Percentiles rank a stretch among this genome's conserved stretches.
Evolutionary conservation across 2,113 vertebrate species (phyloP).

Genomic region (Oxyura jamaicensis): DNA sequence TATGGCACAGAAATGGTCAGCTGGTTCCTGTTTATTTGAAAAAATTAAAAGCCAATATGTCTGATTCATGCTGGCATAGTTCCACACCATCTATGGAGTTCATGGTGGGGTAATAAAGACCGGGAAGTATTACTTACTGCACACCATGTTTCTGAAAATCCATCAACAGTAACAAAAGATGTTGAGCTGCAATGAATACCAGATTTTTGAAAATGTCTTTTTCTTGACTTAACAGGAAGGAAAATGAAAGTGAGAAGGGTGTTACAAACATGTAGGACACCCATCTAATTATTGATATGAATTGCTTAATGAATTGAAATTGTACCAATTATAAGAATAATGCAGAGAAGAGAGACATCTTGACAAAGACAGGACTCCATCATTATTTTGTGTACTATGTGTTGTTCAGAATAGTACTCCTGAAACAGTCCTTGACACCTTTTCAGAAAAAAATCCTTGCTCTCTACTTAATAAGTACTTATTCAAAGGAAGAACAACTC

Average conservation of each 20-base stretch:
- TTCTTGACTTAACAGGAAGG: background rate
- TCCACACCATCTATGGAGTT: background rate
- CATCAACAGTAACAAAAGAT: background rate
- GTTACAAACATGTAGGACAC: background rate
- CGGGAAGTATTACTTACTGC: background rate
- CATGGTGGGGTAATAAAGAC: background rate
- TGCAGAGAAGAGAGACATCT: background rate
- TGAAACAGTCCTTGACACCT: background rate
- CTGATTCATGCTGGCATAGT: background rate
- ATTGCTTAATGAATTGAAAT: background rate
- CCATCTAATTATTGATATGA: background rate
- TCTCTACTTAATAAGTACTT: background rate
- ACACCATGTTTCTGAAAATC: background rate
- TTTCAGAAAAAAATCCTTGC: background rate
- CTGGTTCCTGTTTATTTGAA: background rate
- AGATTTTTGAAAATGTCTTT: background rate
- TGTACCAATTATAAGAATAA: background rate
- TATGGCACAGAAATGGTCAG: slow-evolving; percentile 3
- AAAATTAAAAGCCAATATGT: slow-evolving; percentile 9
- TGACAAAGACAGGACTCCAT: background rate
- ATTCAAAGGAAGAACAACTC: slow-evolving; percentile 2
- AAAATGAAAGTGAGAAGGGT: background rate
- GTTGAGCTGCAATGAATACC: background rate
- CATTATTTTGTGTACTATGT: background rate
- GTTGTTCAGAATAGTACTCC: background rate